phyloP scores from a whole-genome alignment of 2,888 invertebrate species.

The Lasioglossum zephyrum region DNA sequence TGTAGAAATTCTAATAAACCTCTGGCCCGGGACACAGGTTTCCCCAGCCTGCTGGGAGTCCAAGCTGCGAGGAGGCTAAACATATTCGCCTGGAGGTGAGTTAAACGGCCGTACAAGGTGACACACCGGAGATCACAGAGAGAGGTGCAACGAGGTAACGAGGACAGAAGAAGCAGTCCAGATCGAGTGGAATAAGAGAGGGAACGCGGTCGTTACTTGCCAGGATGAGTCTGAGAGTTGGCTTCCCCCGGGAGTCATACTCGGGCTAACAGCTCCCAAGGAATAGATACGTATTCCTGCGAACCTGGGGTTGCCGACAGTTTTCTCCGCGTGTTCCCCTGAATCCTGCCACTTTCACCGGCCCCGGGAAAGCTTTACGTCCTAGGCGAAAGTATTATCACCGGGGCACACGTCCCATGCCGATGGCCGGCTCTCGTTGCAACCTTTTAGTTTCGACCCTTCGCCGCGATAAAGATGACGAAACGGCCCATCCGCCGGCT shows the following conservation, averaged over 20 bases:
- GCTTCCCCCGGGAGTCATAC: constrained; percentile 79
- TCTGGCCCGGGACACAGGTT: constrained; percentile 1
- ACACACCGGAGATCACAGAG: constrained; percentile 72
- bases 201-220: constrained; percentile 78
- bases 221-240: constrained; percentile 81
- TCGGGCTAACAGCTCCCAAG: constrained; percentile 78
- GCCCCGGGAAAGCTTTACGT: constrained; percentile 63
- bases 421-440: constrained; percentile 41
- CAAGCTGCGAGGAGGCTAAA: constrained; percentile 17
- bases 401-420: constrained; percentile 41
- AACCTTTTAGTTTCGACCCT: constrained; percentile 51
- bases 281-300: constrained; percentile 76
- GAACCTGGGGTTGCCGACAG: constrained; percentile 56
- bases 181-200: constrained; percentile 72
- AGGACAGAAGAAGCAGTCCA: constrained; percentile 70
- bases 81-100: constrained; percentile 52
- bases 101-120: constrained; percentile 72
- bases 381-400: constrained; percentile 74
- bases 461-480: constrained; percentile 33
- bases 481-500: constrained; percentile 25
- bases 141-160: constrained; percentile 54
- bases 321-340: constrained; percentile 46
- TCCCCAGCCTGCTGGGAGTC: not conserved
- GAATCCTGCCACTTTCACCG: constrained; percentile 70
- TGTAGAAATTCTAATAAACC: constrained; percentile 48